Evolutionary conservation across 2,888 invertebrate species (phyloP), one percentile per base, ranked within the genome.

Genomic region (Microctonus aethiopoides): DNA sequence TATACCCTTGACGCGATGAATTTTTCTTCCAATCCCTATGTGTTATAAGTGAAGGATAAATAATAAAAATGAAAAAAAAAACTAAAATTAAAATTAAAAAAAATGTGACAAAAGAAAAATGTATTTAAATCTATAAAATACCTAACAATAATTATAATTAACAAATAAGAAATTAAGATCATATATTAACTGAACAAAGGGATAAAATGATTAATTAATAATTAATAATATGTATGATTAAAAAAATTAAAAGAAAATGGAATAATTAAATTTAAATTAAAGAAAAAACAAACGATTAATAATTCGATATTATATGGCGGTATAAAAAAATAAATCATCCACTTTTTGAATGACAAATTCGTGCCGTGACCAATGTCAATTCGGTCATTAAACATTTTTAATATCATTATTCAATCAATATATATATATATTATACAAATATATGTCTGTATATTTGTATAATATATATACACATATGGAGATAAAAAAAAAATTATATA

Each of bases 1-100:
- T 65, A 63, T 65, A 62, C 62, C 73, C 71, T 70, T 57, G 61
- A 72, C 9, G 34, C 20, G 32, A 67, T 59, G 82, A 84, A 83
- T 81, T 83, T 85, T 84, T 82, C 84, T 85, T 86, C 84, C 83
- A 84, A 81, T 84, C 82, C 81, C 80, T 83, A 77, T 79, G 81
- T 81, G 84, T 83, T 83, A 84, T 79, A 81, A 46, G 46, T 46
- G 46, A 46, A 46, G 46, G n/a, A 60, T 32, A 59, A 10, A 71
- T 61, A 11, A 72, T 60, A 81, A 83, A 81, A 79, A 82, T 51
- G 51, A 51, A 32, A 52, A 34, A 46, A 29, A 29, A 46, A 51
- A 78, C 75, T 74, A 69, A 71, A 74, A n/a, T n/a, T 72, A 73
- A 78, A 84, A 83, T 81, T 84, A 85, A 29, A 29, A 29, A 29